These are phyloP conservation scores for Podotricha telesiphe DNA, from an alignment of 2,888 invertebrate species.

Conservation along the genomic window DNA sequence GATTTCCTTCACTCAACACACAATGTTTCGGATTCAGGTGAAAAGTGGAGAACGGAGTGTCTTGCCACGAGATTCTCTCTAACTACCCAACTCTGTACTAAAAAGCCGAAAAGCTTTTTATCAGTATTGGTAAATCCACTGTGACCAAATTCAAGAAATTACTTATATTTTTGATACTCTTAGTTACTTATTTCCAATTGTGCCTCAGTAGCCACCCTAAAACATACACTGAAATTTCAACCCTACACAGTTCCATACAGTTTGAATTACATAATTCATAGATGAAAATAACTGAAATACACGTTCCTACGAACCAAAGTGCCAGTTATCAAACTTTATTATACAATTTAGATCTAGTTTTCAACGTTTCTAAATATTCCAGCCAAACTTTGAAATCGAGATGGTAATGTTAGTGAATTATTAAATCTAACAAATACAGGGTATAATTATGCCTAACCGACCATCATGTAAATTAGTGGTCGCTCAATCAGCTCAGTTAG, in stretches of 20 bases:
- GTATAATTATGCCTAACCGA: background rate
- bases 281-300: background rate
- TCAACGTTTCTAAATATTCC: conserved; percentile 19
- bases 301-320: background rate
- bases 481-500: conserved; percentile 21
- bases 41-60: too few species aligned
- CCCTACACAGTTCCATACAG: background rate
- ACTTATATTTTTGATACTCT: too few species aligned
- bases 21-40: too few species aligned
- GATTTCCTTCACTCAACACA: too few species aligned
- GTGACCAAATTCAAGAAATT: too few species aligned
- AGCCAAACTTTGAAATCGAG: conserved; percentile 15
- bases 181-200: too few species aligned
- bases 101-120: too few species aligned
- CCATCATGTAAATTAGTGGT: conserved; percentile 30
- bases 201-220: too few species aligned
- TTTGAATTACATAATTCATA: background rate
- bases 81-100: too few species aligned
- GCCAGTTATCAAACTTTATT: conserved; percentile 6
- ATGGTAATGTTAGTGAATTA: conserved; percentile 17
- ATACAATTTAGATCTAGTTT: conserved; percentile 16
- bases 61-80: too few species aligned
- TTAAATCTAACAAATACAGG: background rate
- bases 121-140: too few species aligned
- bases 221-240: background rate